Evolutionary conservation across 2,797 vertebrate genomes (phyloP).

Genomic region (Enteromius viviparus): DNA sequence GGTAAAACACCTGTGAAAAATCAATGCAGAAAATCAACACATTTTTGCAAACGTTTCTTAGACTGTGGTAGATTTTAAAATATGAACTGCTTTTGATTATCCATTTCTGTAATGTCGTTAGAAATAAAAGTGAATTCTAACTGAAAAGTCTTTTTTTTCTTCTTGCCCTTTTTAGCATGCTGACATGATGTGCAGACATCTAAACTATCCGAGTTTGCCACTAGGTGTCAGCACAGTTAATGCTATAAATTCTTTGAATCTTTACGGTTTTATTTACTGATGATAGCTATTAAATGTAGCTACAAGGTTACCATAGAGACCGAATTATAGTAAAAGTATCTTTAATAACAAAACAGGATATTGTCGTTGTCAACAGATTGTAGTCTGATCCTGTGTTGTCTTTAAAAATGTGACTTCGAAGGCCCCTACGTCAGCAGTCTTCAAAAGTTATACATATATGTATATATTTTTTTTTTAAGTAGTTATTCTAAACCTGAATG

Average conservation of each 20-base stretch:
- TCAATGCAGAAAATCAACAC: not conserved
- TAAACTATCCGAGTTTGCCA: not conserved
- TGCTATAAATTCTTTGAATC: not conserved
- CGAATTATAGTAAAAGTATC: not conserved
- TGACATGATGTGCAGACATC: not conserved
- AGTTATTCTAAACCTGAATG: not conserved
- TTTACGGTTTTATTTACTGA: not conserved
- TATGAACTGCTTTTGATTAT: slow-evolving; percentile 34
- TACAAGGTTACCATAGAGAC: not conserved
- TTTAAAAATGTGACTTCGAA: not conserved
- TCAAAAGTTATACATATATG: not conserved
- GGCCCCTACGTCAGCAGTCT: not conserved
- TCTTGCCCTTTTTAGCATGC: not conserved
- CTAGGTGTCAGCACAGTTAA: slow-evolving; percentile 27
- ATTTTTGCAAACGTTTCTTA: not conserved
- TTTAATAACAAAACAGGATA: not conserved
- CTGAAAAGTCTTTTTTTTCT: not conserved
- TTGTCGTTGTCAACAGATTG: not conserved
- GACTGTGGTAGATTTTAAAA: not conserved
- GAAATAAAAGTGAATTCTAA: slow-evolving; percentile 48
- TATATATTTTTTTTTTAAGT: not conserved
- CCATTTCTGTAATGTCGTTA: slow-evolving; percentile 39
- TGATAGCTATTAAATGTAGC: not conserved
- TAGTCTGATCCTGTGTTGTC: not conserved
- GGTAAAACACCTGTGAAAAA: not conserved